phyloP scores from a whole-genome alignment of 2,113 vertebrate genomes.

The Periophthalmus modestus region DNA sequence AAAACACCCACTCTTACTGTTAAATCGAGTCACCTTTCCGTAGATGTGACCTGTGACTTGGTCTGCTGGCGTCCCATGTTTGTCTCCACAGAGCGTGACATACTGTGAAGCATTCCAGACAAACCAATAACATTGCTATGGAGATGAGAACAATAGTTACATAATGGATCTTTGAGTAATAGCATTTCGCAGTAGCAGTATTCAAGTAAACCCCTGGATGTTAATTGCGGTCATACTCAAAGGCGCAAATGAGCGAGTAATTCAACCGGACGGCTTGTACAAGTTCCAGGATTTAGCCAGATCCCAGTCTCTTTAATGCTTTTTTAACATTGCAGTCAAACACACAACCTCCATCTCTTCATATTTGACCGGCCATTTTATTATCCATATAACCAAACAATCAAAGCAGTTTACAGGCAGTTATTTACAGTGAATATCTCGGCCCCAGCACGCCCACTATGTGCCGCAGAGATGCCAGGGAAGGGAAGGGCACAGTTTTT shows the following conservation, averaged over 20 bases:
- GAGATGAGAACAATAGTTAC: too few relatives aligned
- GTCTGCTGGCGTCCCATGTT: too few relatives aligned
- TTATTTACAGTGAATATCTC: constrained; percentile 53
- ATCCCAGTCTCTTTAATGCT: not conserved
- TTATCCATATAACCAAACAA: constrained; percentile 28
- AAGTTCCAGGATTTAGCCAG: constrained; percentile 8
- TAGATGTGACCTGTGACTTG: too few relatives aligned
- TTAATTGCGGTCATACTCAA: constrained; percentile 22
- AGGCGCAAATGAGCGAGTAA: constrained; percentile 43
- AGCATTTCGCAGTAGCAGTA: constrained; percentile 2
- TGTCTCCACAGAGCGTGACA: too few relatives aligned
- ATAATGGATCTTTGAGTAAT: too few relatives aligned
- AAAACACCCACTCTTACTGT: too few relatives aligned
- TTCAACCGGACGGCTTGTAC: constrained; percentile 25
- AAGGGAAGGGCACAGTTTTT: constrained; percentile 78
- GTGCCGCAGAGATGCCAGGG: constrained; percentile 64
- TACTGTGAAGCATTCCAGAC: too few relatives aligned
- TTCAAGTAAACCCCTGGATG: constrained; percentile 10
- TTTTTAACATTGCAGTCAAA: not conserved
- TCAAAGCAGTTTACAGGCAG: constrained; percentile 21
- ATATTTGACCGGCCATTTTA: not conserved
- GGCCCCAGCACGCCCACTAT: constrained; percentile 42
- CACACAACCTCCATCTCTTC: not conserved
- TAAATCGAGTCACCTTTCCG: too few relatives aligned
- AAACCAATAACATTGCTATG: too few relatives aligned